These are phyloP conservation scores for Aphis gossypii DNA, from an alignment of 1,140 invertebrate genomes.

Conservation along the genomic window DNA sequence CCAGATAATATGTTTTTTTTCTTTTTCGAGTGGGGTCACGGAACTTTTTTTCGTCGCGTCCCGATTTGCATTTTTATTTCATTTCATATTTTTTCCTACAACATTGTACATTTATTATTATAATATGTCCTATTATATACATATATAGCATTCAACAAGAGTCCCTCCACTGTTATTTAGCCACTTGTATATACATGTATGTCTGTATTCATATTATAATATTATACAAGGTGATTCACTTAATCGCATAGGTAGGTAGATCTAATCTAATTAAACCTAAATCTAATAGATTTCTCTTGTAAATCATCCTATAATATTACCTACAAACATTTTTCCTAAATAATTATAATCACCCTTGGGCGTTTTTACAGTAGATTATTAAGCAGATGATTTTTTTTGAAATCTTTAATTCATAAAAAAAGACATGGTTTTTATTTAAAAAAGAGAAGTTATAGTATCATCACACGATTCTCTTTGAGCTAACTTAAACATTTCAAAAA, in stretches of 20 bases:
- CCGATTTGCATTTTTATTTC: slow-evolving; percentile 40
- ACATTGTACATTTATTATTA: neutral
- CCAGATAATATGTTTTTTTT: neutral
- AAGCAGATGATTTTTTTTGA: too few species aligned
- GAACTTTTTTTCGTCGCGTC: slow-evolving; percentile 12
- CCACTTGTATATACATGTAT: neutral
- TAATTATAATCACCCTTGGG: too few species aligned
- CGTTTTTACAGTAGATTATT: too few species aligned
- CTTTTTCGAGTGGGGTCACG: neutral
- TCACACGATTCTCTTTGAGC: neutral
- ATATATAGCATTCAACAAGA: neutral
- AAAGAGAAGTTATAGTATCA: neutral
- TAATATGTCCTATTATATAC: neutral
- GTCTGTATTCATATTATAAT: neutral
- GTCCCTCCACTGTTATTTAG: neutral
- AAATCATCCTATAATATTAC: too few species aligned
- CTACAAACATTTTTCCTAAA: too few species aligned
- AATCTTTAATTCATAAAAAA: neutral
- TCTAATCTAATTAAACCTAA: too few species aligned
- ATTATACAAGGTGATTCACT: too few species aligned
- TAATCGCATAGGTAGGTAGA: too few species aligned
- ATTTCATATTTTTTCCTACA: neutral
- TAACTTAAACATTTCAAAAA: neutral
- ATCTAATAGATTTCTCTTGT: too few species aligned
- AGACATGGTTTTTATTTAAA: neutral